Base-by-base conservation (phyloP, 2,888 invertebrate species). In the Diarsia dahlii region DNA sequence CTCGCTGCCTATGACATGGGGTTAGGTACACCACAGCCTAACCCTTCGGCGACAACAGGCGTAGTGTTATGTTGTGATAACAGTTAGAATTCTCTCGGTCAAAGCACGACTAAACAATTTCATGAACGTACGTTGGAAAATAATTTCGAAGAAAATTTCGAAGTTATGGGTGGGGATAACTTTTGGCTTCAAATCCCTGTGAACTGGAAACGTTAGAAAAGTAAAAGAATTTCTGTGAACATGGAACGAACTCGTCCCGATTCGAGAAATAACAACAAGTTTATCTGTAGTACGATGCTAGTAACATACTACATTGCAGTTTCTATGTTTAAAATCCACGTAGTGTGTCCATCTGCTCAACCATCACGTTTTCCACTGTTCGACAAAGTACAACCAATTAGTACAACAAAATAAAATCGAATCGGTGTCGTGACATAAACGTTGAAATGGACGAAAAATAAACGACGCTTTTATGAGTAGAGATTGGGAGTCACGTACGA, bases 361-460 rank as follows among this genome's bases (percentile, higher is more conserved):
- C 23, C 18, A 28, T 10, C 34, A 65, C n/a, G 48, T 64, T 46
- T 3, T 15, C n/a, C 45, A 23, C 28, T n/a, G 13, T 45, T 63
- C 63, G 8, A 73, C 10, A 28, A 50, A 48, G 50, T 28, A 73
- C 39, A 45, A 65, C 3, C n/a, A 63, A 39, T 39, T 39, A 63
- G 45, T 20, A 63, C n/a, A n/a, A 63, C 39, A 45, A 62, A n/a
- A 63, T 45, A 63, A 63, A 63, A 63, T 45, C 39, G 45, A 45
- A 63, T 63, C 3, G 15, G n/a, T 45, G 5, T 45, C 45, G 12
- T 45, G 45, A 48, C 69, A 69, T 71, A 78, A 71, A 75, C 20
- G 34, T 3, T 58, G 23, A 46, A 73, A 76, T 70, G 13, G 13
- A 52, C 54, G 60, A 28, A 34, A 71, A 80, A 82, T 46, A 82